phyloP scores from a whole-genome alignment of 2,113 vertebrate species.

The Urocitellus parryii region DNA sequence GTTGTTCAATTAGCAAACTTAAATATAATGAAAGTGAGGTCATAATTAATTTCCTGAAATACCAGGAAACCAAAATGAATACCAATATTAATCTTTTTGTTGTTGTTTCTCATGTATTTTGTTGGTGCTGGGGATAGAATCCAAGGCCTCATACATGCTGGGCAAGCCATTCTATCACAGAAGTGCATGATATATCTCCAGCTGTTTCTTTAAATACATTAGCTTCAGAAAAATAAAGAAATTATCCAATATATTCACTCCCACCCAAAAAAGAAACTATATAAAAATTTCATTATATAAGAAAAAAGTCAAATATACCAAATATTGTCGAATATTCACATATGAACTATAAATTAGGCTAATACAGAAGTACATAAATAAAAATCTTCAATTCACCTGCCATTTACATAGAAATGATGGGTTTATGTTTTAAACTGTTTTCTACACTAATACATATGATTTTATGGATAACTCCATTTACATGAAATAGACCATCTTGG shows the following conservation, averaged over 20 bases:
- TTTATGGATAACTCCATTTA: neutral
- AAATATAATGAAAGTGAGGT: neutral
- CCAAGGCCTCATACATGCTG: neutral
- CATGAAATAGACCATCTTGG: neutral
- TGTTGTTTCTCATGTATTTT: conserved; percentile 22
- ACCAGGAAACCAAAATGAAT: conserved; percentile 3
- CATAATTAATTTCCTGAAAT: conserved; percentile 37
- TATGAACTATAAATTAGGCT: conserved; percentile 13
- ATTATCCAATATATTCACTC: no score
- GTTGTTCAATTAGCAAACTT: conserved; percentile 8
- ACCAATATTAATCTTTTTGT: neutral
- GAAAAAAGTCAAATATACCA: conserved; percentile 13
- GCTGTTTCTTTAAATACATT: conserved; percentile 31
- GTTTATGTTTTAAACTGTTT: neutral
- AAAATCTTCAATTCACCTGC: conserved; percentile 1
- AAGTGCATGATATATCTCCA: neutral
- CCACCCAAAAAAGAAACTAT: neutral
- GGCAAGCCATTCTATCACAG: neutral
- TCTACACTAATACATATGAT: neutral
- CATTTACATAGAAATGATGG: neutral
- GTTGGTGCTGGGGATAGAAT: neutral
- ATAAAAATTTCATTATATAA: neutral
- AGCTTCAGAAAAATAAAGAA: neutral
- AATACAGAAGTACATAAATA: conserved; percentile 3
- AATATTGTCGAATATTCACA: neutral